Evolutionary conservation across 1,140 invertebrate genomes (phyloP).

Genomic region (Drosophila grimshawi): DNA sequence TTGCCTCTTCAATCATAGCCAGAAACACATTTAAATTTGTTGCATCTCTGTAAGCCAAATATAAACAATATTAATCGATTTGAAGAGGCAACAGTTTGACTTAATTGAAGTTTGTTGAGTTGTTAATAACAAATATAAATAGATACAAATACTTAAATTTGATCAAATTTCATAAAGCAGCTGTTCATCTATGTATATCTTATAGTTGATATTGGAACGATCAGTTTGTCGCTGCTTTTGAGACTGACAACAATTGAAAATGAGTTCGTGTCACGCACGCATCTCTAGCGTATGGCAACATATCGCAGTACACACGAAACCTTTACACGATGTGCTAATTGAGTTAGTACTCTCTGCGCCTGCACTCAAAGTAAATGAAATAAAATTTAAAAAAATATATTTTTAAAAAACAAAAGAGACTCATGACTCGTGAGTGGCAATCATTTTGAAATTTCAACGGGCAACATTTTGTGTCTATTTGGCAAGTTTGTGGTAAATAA

Average conservation of each 20-base stretch:
- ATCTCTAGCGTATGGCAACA: slow-evolving; percentile 16
- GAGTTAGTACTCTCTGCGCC: slow-evolving; percentile 64
- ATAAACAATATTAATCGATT: no score
- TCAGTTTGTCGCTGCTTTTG: no score
- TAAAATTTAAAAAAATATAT: slow-evolving; percentile 5
- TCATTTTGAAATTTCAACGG: slow-evolving; percentile 35
- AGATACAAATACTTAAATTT: no score
- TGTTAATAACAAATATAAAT: no score
- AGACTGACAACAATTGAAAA: no score
- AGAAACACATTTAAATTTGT: neutral
- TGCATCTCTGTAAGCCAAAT: neutral
- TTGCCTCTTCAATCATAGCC: no score
- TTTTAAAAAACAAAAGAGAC: slow-evolving; percentile 12
- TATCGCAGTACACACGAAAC: slow-evolving; percentile 19
- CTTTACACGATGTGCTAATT: slow-evolving; percentile 76
- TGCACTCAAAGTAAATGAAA: slow-evolving; percentile 21
- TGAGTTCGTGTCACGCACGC: slow-evolving; percentile 9
- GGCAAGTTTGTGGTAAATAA: slow-evolving; percentile 75
- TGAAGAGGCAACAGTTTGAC: no score
- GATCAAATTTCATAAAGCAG: no score
- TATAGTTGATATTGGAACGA: no score
- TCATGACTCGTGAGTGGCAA: slow-evolving; percentile 49
- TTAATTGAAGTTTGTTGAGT: no score
- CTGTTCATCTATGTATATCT: no score
- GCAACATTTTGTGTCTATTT: slow-evolving; percentile 72